A percentile compares a stretch with the other conserved stretches of the same genome.
Conservation (phyloP, 2,888 invertebrate genomes). For the Perizoma affinitatum region DNA sequence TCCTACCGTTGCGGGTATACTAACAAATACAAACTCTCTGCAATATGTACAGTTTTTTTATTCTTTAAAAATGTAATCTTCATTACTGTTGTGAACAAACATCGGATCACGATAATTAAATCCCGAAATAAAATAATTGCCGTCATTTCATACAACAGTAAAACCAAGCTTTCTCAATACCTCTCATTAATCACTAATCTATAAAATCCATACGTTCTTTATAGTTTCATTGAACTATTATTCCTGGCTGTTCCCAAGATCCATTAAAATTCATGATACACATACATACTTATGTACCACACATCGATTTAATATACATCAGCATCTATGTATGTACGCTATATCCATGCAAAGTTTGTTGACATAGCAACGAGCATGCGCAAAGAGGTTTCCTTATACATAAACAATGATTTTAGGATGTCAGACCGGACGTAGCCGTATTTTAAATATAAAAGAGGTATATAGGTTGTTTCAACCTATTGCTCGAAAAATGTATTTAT, state of each 20-base stretch:
- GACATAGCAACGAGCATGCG: slow-evolving; percentile 78
- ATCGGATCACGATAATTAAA: slow-evolving; percentile 16
- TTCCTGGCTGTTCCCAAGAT: slow-evolving; percentile 41
- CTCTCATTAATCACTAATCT: slow-evolving; percentile 35
- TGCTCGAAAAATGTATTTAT: slow-evolving; percentile 26
- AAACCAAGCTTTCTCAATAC: slow-evolving; percentile 28
- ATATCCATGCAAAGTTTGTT: slow-evolving; percentile 57
- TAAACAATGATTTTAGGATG: slow-evolving; percentile 73
- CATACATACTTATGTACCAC: not conserved
- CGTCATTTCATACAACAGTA: slow-evolving; percentile 23
- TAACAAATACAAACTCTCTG: too few relatives aligned
- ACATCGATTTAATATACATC: slow-evolving; percentile 29
- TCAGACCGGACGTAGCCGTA: slow-evolving; percentile 33
- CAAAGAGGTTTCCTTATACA: slow-evolving; percentile 61
- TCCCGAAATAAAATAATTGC: slow-evolving; percentile 28
- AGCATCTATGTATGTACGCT: slow-evolving; percentile 5
- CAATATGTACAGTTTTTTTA: too few relatives aligned
- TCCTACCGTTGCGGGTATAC: too few relatives aligned
- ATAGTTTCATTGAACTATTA: slow-evolving; percentile 46
- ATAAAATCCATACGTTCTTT: slow-evolving; percentile 37
- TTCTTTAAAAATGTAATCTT: not conserved
- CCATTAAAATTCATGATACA: slow-evolving; percentile 47
- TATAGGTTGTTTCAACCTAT: slow-evolving; percentile 24
- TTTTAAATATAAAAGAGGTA: slow-evolving; percentile 34
- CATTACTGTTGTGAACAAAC: slow-evolving; percentile 20